phyloP scores from a whole-genome alignment of 2,113 vertebrate genomes.

The Sceloporus tristichus region DNA sequence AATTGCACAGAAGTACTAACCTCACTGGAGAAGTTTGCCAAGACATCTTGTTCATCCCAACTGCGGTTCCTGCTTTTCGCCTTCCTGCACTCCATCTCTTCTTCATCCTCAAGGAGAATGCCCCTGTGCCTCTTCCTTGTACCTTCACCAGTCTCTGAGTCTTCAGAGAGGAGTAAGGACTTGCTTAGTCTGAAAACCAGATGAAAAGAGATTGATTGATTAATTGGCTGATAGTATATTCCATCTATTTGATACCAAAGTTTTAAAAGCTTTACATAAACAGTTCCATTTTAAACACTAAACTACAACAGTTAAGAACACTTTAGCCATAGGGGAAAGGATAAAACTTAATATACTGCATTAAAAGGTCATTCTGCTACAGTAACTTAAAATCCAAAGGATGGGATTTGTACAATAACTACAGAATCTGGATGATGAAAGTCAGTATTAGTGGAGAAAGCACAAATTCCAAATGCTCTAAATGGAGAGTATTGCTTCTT shows the following conservation, averaged over 20 bases:
- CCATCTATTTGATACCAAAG: too few species aligned
- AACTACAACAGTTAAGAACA: too few species aligned
- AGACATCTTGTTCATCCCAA: slow-evolving; percentile 87
- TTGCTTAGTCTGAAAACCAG: slow-evolving; percentile 87
- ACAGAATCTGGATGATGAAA: not conserved
- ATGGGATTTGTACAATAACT: too few species aligned
- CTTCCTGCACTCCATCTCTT: slow-evolving; percentile 81
- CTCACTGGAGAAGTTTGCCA: slow-evolving; percentile 86
- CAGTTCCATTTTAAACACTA: too few species aligned
- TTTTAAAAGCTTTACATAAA: too few species aligned
- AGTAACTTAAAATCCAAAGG: too few species aligned
- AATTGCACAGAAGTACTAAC: slow-evolving; percentile 72
- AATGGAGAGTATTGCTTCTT: not conserved
- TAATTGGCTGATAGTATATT: too few species aligned
- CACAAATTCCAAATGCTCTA: not conserved
- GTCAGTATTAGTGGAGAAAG: not conserved
- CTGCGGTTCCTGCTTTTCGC: slow-evolving; percentile 85
- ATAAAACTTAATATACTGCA: not conserved
- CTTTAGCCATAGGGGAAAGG: not conserved
- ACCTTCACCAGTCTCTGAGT: slow-evolving; percentile 89
- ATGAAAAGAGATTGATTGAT: slow-evolving; percentile 6
- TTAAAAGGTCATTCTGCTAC: not conserved
- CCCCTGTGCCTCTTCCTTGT: slow-evolving; percentile 86
- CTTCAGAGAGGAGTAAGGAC: slow-evolving; percentile 88
- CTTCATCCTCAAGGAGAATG: slow-evolving; percentile 84